Evolutionary conservation across 2,888 invertebrate genomes (phyloP).

Genomic region (Glyphotaelius pellucidus): DNA sequence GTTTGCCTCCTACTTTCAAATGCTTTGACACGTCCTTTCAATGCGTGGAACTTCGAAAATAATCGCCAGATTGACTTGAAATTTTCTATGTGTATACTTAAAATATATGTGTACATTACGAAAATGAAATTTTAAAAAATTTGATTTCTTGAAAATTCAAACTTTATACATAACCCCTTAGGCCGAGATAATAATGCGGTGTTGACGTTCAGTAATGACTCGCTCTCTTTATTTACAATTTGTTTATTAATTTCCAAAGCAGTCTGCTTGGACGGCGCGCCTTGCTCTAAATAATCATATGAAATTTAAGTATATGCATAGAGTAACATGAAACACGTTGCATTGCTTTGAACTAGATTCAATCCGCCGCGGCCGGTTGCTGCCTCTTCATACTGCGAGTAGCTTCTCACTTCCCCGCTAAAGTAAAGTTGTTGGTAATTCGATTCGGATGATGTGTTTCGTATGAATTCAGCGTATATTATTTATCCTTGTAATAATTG

Average conservation of each 20-base stretch:
- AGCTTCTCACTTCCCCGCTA: not conserved
- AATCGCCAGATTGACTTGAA: no score
- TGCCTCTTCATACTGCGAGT: not conserved
- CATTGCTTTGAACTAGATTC: not conserved
- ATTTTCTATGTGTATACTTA: no score
- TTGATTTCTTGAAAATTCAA: no score
- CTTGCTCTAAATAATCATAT: slow-evolving; percentile 49
- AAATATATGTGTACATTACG: no score
- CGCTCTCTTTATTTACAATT: slow-evolving; percentile 52
- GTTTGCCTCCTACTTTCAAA: no score
- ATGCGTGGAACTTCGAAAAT: no score
- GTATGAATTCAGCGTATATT: not conserved
- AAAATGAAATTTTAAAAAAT: no score
- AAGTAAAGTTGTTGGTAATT: slow-evolving; percentile 8
- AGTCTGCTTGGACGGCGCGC: slow-evolving; percentile 32
- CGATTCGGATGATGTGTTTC: slow-evolving; percentile 20
- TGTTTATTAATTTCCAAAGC: slow-evolving; percentile 44
- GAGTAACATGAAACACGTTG: slow-evolving; percentile 26
- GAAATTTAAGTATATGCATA: slow-evolving; percentile 50
- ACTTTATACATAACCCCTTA: no score
- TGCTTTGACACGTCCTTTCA: no score
- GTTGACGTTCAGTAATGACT: slow-evolving; percentile 45
- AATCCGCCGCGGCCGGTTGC: not conserved
- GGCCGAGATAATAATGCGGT: slow-evolving; percentile 13
- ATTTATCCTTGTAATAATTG: not conserved